phyloP scores from a whole-genome alignment of 2,888 invertebrate species.

The Parnassius apollo region DNA sequence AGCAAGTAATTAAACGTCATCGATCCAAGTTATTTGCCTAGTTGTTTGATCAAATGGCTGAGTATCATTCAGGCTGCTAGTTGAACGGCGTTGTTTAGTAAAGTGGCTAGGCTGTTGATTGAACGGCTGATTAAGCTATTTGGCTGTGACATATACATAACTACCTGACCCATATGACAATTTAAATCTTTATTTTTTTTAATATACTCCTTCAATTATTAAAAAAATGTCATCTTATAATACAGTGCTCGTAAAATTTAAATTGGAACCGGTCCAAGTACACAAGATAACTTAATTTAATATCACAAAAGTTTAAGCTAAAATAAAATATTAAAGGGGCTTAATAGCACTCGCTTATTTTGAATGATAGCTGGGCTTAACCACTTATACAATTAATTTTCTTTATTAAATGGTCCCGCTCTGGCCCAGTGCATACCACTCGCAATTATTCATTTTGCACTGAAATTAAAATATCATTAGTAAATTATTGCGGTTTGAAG shows the following conservation, averaged over 20 bases:
- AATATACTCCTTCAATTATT: too few relatives aligned
- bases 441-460: conserved; percentile 24
- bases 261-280: conserved; percentile 76
- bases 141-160: too few relatives aligned
- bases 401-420: conserved; percentile 56
- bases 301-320: conserved; percentile 73
- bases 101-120: too few relatives aligned
- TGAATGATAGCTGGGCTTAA: conserved; percentile 68
- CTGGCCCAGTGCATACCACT: conserved; percentile 32
- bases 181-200: too few relatives aligned
- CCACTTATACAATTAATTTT: conserved; percentile 62
- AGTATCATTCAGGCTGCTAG: too few relatives aligned
- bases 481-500: too few relatives aligned
- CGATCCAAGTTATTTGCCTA: too few relatives aligned
- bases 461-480: conserved; percentile 15
- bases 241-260: conserved; percentile 59
- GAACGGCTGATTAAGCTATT: too few relatives aligned
- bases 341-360: conserved; percentile 68
- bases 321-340: conserved; percentile 76
- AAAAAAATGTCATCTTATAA: neutral
- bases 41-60: too few relatives aligned
- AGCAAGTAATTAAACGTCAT: too few relatives aligned
- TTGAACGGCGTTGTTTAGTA: too few relatives aligned
- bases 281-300: conserved; percentile 73
- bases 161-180: too few relatives aligned